Evolutionary conservation across 2,888 invertebrate species (phyloP), one percentile per base, ranked within the genome.

Genomic region (Meiosimyza decipiens): DNA sequence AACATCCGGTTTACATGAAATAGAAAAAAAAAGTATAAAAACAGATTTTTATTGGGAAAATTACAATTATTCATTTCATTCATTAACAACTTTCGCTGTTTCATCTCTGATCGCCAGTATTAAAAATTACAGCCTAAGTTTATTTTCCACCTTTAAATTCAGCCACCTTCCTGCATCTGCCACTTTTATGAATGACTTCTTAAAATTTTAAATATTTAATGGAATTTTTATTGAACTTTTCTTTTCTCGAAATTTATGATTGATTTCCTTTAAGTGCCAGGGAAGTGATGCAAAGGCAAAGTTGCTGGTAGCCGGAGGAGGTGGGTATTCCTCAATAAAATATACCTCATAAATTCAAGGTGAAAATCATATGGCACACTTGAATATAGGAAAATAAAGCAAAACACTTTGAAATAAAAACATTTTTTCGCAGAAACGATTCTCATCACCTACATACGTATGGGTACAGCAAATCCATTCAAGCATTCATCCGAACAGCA

Each of bases 231-330:
- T 74, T 71, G 74, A 75, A 71, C 64, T 81, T 81, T 80, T 80
- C 78, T 81, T 81, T 71, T 79, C 79, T 81, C 78, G 79, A 80
- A 82, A 81, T 75, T 81, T 81, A 64, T 71, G 75, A 73, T 71
- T 71, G 64, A 73, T 71, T 69, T 69, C 55, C 50, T 60, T 28
- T 51, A 54, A 13, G 15, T 13, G 66, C 60, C 11, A 55, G 52
- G 9, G 28, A 33, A 60, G 51, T 33, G 60, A n/a, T n/a, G 60
- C 49, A 50, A 9, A n/a, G n/a, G 13, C 13, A 3, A 67, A 9
- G 68, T 3, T 28, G 28, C 28, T 28, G 59, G 40, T 13, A 15
- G 15, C 52, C 11, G 50, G 60, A 6, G 40, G 60, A 13, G 13
- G 18, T 65, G 54, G 50, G 40, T 22, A 22, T 54, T n/a, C 16